Evolutionary conservation across 2,113 vertebrate species (phyloP), one percentile per base, ranked within the genome.

Genomic region (Hoplias malabaricus): DNA sequence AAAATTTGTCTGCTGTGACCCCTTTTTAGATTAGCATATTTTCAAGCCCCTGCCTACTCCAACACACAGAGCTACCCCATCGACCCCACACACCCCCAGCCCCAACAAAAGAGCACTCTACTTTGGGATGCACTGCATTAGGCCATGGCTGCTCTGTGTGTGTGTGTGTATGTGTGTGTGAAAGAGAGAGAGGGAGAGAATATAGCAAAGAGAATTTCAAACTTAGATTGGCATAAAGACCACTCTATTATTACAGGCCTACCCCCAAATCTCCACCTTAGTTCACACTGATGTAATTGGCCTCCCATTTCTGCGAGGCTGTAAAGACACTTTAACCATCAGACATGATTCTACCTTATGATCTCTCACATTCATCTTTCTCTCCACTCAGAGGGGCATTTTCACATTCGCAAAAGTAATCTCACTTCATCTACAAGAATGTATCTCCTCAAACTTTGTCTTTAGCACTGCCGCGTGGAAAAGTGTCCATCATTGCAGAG

Each of bases 211-310:
- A 43, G 29, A 34, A 34, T 31, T 62, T 63, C 43, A 67, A 62
- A n/a, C 13, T 27, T 11, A 7, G 33, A 25, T 38, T 53, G 33
- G 48, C 46, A 53, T 23, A 56, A 42, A 69, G 38, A 59, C 56
- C 23, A 48, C 38, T 56, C 19, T 14, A 23, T 48, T 9, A 33
- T 62, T 59, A 61, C 57, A 5, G 33, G 16, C 48, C 42, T 6
- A 21, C 34, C 31, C 31, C 11, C 46, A 54, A 21, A 77, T 27
- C 50, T 7, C 36, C 3, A n/a, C 23, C 65, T 69, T n/a, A 34
- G 12, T 38, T 25, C 53, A 69, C 23, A 34, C 27, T 11, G 12
- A 50, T 46, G 29, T 77, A 77, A 69, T 61, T 77, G 75, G 65
- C 38, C 36, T 43, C 36, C 50, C 38, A 31, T 68, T 12, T 76